Conservation (phyloP, 2,113 vertebrate genomes). For the Neogale vison region DNA sequence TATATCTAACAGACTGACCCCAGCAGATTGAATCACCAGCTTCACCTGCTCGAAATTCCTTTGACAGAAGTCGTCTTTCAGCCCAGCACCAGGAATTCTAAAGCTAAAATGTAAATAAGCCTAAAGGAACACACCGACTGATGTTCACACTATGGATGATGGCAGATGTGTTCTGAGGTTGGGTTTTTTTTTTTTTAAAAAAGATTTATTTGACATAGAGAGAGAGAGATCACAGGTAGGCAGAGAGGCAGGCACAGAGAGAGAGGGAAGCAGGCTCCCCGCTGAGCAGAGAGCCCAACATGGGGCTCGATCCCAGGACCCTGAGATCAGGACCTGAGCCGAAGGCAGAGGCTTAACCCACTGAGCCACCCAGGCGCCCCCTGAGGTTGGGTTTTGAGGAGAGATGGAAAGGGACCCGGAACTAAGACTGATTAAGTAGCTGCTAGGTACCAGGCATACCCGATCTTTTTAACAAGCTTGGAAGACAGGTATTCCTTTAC, state of each 20-base stretch:
- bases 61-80: not conserved
- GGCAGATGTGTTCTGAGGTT: not conserved
- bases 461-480: not conserved
- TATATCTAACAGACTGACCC: not conserved
- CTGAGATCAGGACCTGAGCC: no score
- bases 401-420: not conserved
- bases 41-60: not conserved
- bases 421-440: not conserved
- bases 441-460: not conserved
- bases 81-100: not conserved
- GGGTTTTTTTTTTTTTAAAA: no score
- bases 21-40: not conserved
- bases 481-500: not conserved
- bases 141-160: not conserved
- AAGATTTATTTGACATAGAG: no score
- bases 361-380: no score
- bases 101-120: not conserved
- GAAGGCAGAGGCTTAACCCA: no score
- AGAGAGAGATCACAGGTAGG: no score
- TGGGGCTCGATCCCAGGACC: no score
- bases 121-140: not conserved
- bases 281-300: no score
- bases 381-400: conserved; percentile 9
- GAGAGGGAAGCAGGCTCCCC: no score
- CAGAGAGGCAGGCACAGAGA: no score